Evolutionary conservation across 2,797 vertebrate species (phyloP), one percentile per base, ranked within the genome.

Genomic region (Meriones psammophilus): DNA sequence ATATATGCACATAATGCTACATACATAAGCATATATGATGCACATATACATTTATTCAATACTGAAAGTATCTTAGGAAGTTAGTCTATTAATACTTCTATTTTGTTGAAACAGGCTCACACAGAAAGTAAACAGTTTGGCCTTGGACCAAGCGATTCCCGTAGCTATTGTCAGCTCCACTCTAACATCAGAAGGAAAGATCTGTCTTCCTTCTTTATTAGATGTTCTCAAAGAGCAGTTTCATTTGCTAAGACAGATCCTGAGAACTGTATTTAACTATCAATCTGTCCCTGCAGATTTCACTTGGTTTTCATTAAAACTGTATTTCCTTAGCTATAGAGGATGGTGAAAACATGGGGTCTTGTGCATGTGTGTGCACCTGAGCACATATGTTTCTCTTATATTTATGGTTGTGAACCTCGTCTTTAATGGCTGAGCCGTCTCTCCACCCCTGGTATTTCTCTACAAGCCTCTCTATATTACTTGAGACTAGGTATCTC

Each of bases 251-350:
- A 95, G 73, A 84, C 4, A 86, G 33, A 95, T 2, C 39, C 78
- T 42, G 14, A 39, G 83, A 94, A 94, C 6, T 79, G 18, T 54
- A 88, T 58, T 74, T 85, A 95, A 69, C 14, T 15, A 42, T 58
- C 4, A 42, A 39, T 26, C 30, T 92, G 76, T 84, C 54, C 66
- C 69, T 87, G 56, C 86, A 93, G 92, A 64, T 86, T 92, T 84
- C n/a, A 84, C 33, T 62, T 96, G 13, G 85, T 64, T 91, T 91
- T 30, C 24, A 94, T 69, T 84, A 81, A 93, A 78, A 87, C 84
- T 1, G 17, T 91, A 76, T 68, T 87, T 96, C 8, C 36, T 96
- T 90, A 77, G 62, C 56, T 93, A 73, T 26, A 56, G 30, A 76
- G 26, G n/a, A 92, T 68, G 89, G 36, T 22, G 88, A 20, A 15